phyloP scores from a whole-genome alignment of 1,140 invertebrate genomes.

The Panagrolaimus sp. region DNA sequence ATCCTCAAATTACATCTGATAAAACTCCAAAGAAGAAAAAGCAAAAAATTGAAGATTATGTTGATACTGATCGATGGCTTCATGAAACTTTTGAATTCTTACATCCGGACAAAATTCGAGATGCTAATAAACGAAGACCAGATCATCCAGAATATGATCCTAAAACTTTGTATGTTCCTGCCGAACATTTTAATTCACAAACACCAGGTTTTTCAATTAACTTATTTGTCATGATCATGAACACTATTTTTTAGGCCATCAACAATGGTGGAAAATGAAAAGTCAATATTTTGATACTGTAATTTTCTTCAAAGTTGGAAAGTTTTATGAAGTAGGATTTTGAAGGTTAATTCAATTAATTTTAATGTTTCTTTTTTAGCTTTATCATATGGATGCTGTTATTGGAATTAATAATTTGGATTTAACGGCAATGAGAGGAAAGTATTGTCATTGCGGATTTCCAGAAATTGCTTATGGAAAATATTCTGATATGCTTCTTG shows the following conservation, averaged over 20 bases:
- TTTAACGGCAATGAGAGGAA: constrained; percentile 78
- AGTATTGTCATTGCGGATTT: neutral
- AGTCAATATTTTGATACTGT: constrained; percentile 80
- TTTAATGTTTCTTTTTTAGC: constrained; percentile 72
- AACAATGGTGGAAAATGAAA: constrained; percentile 97
- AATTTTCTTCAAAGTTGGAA: constrained; percentile 80
- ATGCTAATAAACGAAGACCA: constrained; percentile 25
- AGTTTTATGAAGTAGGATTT: constrained; percentile 35
- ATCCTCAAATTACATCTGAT: neutral
- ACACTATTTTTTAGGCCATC: constrained; percentile 68
- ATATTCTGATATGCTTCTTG: constrained; percentile 87
- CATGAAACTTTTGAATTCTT: constrained; percentile 31
- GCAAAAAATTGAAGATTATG: neutral
- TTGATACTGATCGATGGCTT: neutral
- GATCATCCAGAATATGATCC: constrained; percentile 73
- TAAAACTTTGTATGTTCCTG: constrained; percentile 77
- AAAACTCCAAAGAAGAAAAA: constrained; percentile 1
- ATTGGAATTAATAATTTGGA: constrained; percentile 81
- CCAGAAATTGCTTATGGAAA: constrained; percentile 64
- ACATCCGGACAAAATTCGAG: constrained; percentile 51
- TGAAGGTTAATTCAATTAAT: constrained; percentile 63
- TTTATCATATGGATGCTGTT: constrained; percentile 98
- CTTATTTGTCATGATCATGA: constrained; percentile 20
- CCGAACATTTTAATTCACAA: constrained; percentile 61
- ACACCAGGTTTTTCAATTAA: constrained; percentile 38